Evolutionary conservation across 2,888 invertebrate species (phyloP), one percentile per base, ranked within the genome.

Genomic region (Gordius sp.): DNA sequence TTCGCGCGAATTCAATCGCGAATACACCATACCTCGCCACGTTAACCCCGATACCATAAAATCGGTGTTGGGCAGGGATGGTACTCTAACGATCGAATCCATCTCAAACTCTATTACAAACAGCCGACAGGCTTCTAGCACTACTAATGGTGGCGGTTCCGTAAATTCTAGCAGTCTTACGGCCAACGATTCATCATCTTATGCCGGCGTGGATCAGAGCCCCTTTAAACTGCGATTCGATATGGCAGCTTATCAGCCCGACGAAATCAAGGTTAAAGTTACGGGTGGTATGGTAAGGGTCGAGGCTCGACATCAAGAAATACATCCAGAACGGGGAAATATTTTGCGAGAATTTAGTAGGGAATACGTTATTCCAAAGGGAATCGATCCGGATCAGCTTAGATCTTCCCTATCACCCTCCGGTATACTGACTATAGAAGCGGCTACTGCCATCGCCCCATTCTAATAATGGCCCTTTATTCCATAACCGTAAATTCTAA

Each of bases 321-420:
- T 26, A 16, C 13, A 13, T 25, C 27, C 26, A 2, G 27, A 20
- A 16, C 24, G 27, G 27, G 47, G 47, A 13, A 16, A 24, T 23
- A 28, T 54, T 2, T 4, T 54, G 4, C 55, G 55, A 4, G 55
- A 59, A 59, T 28, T 24, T 28, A 58, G 41, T 23, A 16, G 33
- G 63, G 89, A 89, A 73, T 93, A 91, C 75, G 75, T 89, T 69
- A 74, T 93, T 69, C 93, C 91, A 2, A 83, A 86, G 71, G 89
- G 89, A 64, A 86, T 89, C 59, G 85, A 89, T 72, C 87, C 89
- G 0, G 91, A 91, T 73, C 78, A 79, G 62, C 87, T 93, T 72
- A 83, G 83, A 70, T 89, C 87, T 28, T 87, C 87, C 53, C 75
- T 93, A 67, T 86, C 85, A 68, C 84, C 86, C 70, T 87, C 89